phyloP scores from a whole-genome alignment of 2,888 invertebrate species.

The Coecobrya sp. region DNA sequence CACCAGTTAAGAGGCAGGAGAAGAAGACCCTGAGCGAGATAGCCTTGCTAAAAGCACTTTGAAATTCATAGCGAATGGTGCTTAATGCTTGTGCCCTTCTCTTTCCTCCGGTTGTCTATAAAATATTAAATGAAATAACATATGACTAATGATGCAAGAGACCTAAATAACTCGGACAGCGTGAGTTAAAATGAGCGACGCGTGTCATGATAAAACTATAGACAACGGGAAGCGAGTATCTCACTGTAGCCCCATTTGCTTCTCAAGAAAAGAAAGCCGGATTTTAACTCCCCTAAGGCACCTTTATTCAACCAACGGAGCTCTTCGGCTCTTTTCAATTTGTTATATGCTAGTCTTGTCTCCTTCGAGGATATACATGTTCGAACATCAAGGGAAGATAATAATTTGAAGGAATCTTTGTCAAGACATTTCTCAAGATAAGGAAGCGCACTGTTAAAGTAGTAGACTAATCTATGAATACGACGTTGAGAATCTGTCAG shows the following conservation, averaged over 20 bases:
- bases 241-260: neutral
- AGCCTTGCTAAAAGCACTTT: neutral
- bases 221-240: neutral
- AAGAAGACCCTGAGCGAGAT: neutral
- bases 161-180: conserved; percentile 13
- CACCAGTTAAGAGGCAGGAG: neutral
- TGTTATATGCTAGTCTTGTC: no score
- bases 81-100: neutral
- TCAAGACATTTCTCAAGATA: no score
- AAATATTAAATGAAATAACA: conserved; percentile 44
- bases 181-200: neutral
- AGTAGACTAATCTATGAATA: neutral
- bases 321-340: no score
- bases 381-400: no score
- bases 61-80: neutral
- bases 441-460: no score
- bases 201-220: conserved; percentile 10
- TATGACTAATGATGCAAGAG: conserved; percentile 38
- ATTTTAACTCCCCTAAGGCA: neutral
- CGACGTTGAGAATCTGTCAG: neutral
- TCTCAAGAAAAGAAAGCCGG: neutral
- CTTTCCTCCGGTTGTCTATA: neutral
- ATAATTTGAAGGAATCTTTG: no score
- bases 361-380: no score
- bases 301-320: no score